Evolutionary conservation across 1,140 invertebrate genomes (phyloP).

Genomic region (Halictus rubicundus): DNA sequence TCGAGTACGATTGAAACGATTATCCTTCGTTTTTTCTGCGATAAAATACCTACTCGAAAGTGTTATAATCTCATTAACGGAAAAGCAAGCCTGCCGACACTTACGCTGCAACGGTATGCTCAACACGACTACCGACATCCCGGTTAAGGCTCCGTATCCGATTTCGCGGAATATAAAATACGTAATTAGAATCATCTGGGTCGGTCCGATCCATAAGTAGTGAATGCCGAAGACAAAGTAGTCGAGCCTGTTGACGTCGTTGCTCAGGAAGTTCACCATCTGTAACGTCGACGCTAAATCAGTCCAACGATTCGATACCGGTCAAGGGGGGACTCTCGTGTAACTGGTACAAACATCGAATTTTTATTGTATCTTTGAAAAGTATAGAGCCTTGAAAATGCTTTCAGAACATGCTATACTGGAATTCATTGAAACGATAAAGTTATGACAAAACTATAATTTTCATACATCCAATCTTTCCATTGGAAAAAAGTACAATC

Average conservation of each 20-base stretch:
- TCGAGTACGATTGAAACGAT: too few species aligned
- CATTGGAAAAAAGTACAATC: too few species aligned
- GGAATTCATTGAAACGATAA: too few species aligned
- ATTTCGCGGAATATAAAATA: slow-evolving; percentile 89
- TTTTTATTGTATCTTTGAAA: too few species aligned
- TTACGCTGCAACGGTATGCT: slow-evolving; percentile 92
- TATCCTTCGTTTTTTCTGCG: too few species aligned
- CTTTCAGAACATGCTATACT: too few species aligned
- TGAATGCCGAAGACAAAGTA: slow-evolving; percentile 86
- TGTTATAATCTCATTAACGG: background rate
- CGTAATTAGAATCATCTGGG: slow-evolving; percentile 88
- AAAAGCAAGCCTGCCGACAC: background rate
- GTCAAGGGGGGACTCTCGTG: background rate
- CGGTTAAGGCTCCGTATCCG: slow-evolving; percentile 87
- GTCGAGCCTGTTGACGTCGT: slow-evolving; percentile 90
- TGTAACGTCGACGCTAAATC: slow-evolving; percentile 83
- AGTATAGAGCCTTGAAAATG: too few species aligned
- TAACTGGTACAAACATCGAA: too few species aligned
- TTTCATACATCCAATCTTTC: too few species aligned
- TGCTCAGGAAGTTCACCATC: slow-evolving; percentile 95
- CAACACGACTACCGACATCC: slow-evolving; percentile 88
- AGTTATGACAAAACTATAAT: too few species aligned
- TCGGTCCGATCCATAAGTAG: slow-evolving; percentile 90
- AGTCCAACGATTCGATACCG: background rate
- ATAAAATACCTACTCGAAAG: too few species aligned